These are phyloP conservation scores for Jaculus jaculus DNA, from an alignment of 2,113 vertebrate species.

Conservation along the genomic window DNA sequence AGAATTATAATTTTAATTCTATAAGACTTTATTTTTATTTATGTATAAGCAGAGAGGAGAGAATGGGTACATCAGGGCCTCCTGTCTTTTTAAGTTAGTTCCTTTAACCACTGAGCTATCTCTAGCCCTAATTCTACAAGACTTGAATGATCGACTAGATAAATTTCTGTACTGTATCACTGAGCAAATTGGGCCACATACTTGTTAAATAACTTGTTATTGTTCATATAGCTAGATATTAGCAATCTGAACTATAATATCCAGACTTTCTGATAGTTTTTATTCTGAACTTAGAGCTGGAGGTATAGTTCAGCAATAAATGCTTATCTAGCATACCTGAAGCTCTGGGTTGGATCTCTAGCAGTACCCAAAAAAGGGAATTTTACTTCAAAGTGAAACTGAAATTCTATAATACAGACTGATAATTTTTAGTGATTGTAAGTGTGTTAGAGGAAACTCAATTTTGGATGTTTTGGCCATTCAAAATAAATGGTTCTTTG, in stretches of 20 bases:
- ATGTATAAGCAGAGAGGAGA: too few relatives aligned
- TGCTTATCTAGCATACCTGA: neutral
- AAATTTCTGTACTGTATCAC: neutral
- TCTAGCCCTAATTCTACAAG: neutral
- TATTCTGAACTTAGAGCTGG: neutral
- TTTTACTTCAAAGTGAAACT: slow-evolving; percentile 30
- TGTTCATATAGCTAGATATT: neutral
- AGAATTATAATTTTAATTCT: slow-evolving; percentile 27
- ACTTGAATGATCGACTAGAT: neutral
- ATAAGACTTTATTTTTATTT: neutral
- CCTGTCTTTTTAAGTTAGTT: too few relatives aligned
- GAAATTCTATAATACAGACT: slow-evolving; percentile 32
- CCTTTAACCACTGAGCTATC: too few relatives aligned
- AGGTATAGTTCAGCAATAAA: neutral
- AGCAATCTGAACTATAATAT: neutral
- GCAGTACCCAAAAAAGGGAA: neutral
- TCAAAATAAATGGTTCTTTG: slow-evolving; percentile 21
- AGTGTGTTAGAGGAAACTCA: slow-evolving; percentile 12
- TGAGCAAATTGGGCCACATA: neutral
- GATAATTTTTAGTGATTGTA: neutral
- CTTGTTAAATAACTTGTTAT: neutral
- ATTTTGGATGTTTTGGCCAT: neutral
- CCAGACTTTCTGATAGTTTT: neutral
- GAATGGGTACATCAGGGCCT: too few relatives aligned
- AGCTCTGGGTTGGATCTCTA: neutral